Evolutionary conservation across 2,113 vertebrate genomes (phyloP).

Genomic region (Zosterops pallidus): DNA sequence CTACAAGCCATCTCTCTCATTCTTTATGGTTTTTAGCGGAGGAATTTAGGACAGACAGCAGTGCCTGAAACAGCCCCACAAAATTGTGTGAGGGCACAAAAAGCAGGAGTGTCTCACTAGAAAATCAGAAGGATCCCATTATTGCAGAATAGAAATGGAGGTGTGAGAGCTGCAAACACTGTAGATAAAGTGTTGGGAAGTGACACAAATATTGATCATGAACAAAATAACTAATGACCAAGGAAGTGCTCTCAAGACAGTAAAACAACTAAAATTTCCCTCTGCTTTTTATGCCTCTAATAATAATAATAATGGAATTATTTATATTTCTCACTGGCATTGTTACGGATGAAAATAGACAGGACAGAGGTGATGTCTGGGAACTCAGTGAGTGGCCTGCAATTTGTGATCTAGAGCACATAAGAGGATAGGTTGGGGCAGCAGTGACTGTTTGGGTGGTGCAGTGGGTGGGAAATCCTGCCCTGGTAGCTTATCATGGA

Average conservation of each 20-base stretch:
- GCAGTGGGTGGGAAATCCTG: not conserved
- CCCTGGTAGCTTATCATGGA: not conserved
- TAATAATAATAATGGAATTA: not conserved
- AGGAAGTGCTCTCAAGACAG: not conserved
- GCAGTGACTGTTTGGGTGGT: not conserved
- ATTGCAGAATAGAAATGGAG: not conserved
- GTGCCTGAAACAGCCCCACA: not conserved
- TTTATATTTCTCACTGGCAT: not conserved
- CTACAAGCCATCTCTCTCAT: not conserved
- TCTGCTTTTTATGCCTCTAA: not conserved
- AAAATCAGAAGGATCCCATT: not conserved
- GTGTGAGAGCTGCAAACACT: not conserved
- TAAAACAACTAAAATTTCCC: not conserved
- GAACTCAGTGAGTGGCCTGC: not conserved
- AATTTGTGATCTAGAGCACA: not conserved
- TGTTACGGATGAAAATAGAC: not conserved
- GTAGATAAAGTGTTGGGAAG: not conserved
- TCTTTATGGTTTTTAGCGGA: not conserved
- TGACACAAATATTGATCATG: not conserved
- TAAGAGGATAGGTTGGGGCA: not conserved
- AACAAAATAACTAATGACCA: not conserved
- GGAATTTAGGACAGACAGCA: not conserved
- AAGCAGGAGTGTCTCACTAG: not conserved
- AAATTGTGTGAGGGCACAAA: not conserved
- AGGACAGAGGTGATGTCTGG: not conserved